Conservation (phyloP, 2,888 invertebrate species). For the Tineola bisselliella region DNA sequence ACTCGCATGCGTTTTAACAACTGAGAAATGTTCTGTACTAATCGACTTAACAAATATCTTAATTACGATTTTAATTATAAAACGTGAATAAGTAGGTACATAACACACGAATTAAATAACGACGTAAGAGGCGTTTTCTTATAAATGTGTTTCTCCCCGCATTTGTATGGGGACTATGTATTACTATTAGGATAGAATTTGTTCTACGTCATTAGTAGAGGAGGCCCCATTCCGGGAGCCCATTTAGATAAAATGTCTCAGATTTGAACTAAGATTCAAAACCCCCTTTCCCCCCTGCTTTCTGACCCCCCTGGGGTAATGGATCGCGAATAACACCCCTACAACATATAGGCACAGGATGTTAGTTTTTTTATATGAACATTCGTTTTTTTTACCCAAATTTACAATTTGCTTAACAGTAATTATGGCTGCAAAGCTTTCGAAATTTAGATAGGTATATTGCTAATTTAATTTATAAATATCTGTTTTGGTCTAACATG, state of each 20-base stretch:
- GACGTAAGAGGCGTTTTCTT: not conserved
- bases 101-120: not conserved
- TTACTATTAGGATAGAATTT: conserved; percentile 33
- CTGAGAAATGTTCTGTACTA: no score
- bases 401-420: no score
- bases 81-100: no score
- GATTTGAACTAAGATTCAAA: conserved; percentile 61
- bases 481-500: no score
- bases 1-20: no score
- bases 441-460: not conserved
- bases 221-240: conserved; percentile 62
- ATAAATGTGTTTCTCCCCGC: conserved; percentile 1
- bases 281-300: conserved; percentile 21
- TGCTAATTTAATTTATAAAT: no score
- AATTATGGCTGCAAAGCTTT: no score
- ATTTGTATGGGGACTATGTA: not conserved
- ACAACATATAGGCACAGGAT: conserved; percentile 62
- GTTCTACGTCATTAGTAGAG: conserved; percentile 63
- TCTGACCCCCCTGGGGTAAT: conserved; percentile 42
- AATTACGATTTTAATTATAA: no score
- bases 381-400: no score
- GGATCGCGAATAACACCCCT: conserved; percentile 53
- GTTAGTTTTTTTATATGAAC: no score
- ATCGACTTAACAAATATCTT: no score
- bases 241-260: conserved; percentile 68